Base-by-base conservation (phyloP, 2,113 vertebrate genomes). In the Columba janthina region DNA sequence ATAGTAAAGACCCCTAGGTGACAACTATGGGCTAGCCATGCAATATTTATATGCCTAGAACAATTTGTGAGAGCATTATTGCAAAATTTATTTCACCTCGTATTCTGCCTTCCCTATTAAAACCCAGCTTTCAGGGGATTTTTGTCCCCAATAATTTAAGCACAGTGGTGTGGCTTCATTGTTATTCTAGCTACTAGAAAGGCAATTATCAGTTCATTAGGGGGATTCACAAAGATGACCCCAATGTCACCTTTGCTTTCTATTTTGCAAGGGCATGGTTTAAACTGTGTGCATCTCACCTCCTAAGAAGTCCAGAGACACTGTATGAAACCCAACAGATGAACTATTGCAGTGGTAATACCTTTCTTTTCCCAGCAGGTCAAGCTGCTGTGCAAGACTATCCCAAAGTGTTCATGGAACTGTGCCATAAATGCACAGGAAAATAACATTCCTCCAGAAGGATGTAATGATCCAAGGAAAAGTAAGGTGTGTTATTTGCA, bases 171-270 rank as follows among this genome's bases (percentile, higher is more conserved):
- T n/a, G 67, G 80, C 79, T 82, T 95, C 85, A 82, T 96, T 97
- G 80, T 94, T 90, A 93, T 97, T 96, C 84, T 80, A 91, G 61
- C 16, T 62, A 57, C 20, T 29, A 74, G 58, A 88, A 88, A 26
- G 46, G 77, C 62, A 80, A 93, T 91, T 89, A 96, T 96, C 80
- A 83, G 79, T 97, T 97, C 96, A 93, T 97, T 97, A 97, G 61
- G 18, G 48, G 38, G 80, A 80, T 16, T 97, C 94, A 72, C 70
- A 60, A 46, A 74, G 76, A 87, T 90, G 93, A 96, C 91, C 91
- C 82, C 82, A 78, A 15, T 3, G 7, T 88, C 92, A 94, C 72
- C 92, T 94, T 92, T 70, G 74, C 87, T 80, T 95, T 96, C 94
- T 85, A 24, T 76, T 95, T 93, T 94, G 42, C 74, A 94, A 97